These are phyloP conservation scores for Colistium nudipinnis DNA, from an alignment of 2,113 vertebrate species.

Conservation along the genomic window DNA sequence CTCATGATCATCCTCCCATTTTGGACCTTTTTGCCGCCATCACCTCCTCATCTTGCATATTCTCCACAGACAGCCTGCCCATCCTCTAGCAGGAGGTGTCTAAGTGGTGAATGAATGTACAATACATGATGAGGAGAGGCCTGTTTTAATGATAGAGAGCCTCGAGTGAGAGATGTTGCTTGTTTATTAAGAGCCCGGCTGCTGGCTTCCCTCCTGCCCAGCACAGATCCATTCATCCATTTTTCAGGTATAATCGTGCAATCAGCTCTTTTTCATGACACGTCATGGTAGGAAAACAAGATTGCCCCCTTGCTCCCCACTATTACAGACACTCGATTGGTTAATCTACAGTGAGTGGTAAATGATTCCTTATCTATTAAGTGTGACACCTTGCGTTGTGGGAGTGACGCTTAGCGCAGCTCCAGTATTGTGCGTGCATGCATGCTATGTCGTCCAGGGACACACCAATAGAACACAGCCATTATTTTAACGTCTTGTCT, in stretches of 20 bases:
- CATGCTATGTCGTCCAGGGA: too few relatives aligned
- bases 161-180: slow-evolving; percentile 45
- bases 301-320: background rate
- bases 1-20: background rate
- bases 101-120: slow-evolving; percentile 57
- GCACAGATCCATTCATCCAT: slow-evolving; percentile 20
- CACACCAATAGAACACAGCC: too few relatives aligned
- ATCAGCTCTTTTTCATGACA: background rate
- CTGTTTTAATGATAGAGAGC: slow-evolving; percentile 49
- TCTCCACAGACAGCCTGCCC: slow-evolving; percentile 23
- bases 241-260: background rate
- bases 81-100: slow-evolving; percentile 29
- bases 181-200: slow-evolving; percentile 48
- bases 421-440: too few relatives aligned
- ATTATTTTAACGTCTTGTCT: too few relatives aligned
- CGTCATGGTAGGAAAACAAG: background rate
- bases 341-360: background rate
- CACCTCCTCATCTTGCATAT: slow-evolving; percentile 22
- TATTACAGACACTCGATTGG: background rate
- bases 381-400: background rate
- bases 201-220: slow-evolving; percentile 15
- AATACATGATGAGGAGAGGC: slow-evolving; percentile 45
- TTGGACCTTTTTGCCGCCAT: slow-evolving; percentile 15
- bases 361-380: slow-evolving; percentile 1
- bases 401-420: too few relatives aligned